A percentile compares a stretch with the other conserved stretches of the same genome.
Evolutionary conservation across 30 jellyfish, hydroid and myxozoan species (phyloP).

Genomic region (Turritopsis dohrnii): DNA sequence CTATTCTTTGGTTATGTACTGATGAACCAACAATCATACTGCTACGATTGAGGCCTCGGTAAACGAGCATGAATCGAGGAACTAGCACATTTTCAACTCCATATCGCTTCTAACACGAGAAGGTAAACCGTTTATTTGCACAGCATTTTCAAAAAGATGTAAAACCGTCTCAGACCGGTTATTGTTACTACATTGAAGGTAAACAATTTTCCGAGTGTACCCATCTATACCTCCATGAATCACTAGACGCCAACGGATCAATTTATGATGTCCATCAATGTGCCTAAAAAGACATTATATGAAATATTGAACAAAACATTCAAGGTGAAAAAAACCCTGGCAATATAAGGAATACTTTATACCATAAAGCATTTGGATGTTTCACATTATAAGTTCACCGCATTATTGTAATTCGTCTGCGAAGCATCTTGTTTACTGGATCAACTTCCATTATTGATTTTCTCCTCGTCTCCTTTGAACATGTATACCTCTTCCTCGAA

Average conservation of each 20-base stretch:
- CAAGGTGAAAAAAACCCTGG: background rate
- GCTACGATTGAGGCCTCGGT: constrained; percentile 26
- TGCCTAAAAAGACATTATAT: constrained; percentile 26
- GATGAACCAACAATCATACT: constrained; percentile 41
- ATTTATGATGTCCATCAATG: constrained; percentile 43
- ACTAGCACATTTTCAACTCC: constrained; percentile 33
- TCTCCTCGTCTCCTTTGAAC: constrained; percentile 33
- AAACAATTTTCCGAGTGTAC: constrained; percentile 25
- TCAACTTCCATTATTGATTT: constrained; percentile 40
- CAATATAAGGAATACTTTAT: background rate
- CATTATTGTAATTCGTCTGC: constrained; percentile 24
- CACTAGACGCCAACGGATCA: constrained; percentile 40
- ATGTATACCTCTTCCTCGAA: constrained; percentile 28
- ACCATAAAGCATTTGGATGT: constrained; percentile 39
- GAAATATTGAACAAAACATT: background rate
- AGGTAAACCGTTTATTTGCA: constrained; percentile 18
- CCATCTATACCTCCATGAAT: constrained; percentile 47
- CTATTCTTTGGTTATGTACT: constrained; percentile 35
- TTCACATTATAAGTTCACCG: constrained; percentile 26
- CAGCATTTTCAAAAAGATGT: background rate
- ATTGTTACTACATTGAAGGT: constrained; percentile 23
- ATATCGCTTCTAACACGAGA: constrained; percentile 33
- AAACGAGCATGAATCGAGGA: constrained; percentile 14
- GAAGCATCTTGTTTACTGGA: constrained; percentile 26
- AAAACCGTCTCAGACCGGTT: constrained; percentile 49